phyloP scores from a whole-genome alignment of 2,113 vertebrate genomes.

The Elachura formosa region DNA sequence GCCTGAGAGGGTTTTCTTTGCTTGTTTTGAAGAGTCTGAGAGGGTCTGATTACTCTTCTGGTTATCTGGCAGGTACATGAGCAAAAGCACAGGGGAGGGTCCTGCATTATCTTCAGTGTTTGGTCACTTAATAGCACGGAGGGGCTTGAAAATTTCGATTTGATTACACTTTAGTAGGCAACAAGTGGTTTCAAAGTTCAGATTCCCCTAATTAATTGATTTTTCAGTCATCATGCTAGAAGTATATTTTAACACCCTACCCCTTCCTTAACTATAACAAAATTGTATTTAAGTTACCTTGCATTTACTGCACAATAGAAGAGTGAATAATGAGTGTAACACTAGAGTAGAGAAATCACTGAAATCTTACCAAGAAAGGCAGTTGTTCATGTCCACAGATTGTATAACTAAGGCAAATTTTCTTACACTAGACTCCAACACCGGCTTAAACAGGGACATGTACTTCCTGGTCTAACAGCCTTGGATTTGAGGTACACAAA shows the following conservation, averaged over 20 bases:
- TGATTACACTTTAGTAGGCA: background rate
- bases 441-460: background rate
- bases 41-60: background rate
- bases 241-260: background rate
- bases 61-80: background rate
- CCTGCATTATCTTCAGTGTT: background rate
- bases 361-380: background rate
- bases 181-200: background rate
- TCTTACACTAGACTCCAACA: background rate
- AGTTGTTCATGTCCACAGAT: background rate
- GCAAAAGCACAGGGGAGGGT: background rate
- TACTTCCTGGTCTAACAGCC: background rate
- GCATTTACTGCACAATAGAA: background rate
- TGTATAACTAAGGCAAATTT: background rate
- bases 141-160: background rate
- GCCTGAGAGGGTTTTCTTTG: background rate
- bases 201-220: background rate
- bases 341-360: background rate
- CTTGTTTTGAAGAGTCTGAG: background rate
- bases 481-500: background rate
- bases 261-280: background rate
- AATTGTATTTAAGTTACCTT: background rate
- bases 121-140: background rate
- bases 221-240: background rate
- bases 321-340: background rate